These are phyloP conservation scores for Agelas oroides DNA, from an alignment of 37 sponge, comb jelly and placozoan species.

Conservation along the genomic window DNA sequence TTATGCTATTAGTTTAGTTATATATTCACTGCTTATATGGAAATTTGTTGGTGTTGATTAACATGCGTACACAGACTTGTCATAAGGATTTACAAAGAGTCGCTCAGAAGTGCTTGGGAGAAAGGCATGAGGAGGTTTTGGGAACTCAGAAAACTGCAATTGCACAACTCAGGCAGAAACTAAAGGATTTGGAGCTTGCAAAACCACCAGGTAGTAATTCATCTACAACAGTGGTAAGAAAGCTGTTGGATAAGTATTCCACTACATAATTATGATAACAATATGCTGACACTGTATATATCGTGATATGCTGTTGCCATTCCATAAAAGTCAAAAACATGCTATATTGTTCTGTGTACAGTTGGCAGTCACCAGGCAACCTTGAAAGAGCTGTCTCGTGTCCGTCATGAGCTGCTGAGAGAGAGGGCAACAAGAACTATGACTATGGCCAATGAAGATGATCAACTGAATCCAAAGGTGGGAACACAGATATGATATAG, in stretches of 20 bases:
- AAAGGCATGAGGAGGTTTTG: conserved; percentile 34
- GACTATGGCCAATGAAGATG: too few relatives aligned
- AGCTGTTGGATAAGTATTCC: too few relatives aligned
- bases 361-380: conserved; percentile 62
- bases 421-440: background rate
- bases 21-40: too few relatives aligned
- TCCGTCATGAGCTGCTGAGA: conserved; percentile 38
- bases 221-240: too few relatives aligned
- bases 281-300: too few relatives aligned
- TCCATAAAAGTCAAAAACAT: background rate
- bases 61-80: too few relatives aligned
- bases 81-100: background rate
- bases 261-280: background rate
- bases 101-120: conserved; percentile 52
- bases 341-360: background rate
- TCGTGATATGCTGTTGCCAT: background rate
- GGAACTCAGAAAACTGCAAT: conserved; percentile 32
- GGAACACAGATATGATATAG: too few relatives aligned
- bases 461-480: too few relatives aligned
- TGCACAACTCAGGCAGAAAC: conserved; percentile 25
- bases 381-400: conserved; percentile 44
- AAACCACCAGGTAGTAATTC: conserved; percentile 65
- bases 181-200: conserved; percentile 24
- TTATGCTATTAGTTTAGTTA: too few relatives aligned
- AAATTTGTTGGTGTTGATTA: too few relatives aligned